Conservation (phyloP, 2,113 vertebrate genomes). For the Nerophis lumbriciformis region DNA sequence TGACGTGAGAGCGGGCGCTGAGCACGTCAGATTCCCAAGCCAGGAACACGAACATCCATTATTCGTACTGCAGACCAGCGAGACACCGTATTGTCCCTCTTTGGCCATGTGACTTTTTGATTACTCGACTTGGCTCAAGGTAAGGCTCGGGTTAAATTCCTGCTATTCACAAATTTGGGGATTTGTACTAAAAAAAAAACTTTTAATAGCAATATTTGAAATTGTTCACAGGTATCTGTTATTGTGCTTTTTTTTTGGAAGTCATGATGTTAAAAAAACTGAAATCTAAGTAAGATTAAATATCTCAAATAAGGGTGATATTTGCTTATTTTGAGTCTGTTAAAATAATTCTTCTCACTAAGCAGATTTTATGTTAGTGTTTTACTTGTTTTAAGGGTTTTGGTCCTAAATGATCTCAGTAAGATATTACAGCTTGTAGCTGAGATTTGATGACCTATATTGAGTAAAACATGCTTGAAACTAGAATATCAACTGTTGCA, state of each 20-base stretch:
- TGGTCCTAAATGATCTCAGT: too few species aligned
- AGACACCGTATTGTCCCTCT: slow-evolving; percentile 1
- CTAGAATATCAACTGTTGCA: too few species aligned
- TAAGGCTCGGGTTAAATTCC: slow-evolving; percentile 15
- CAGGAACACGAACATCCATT: slow-evolving; percentile 14
- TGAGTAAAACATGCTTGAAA: too few species aligned
- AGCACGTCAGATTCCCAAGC: slow-evolving; percentile 12
- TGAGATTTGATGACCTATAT: too few species aligned
- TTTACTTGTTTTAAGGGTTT: too few species aligned
- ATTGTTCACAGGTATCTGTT: background rate
- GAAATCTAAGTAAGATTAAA: too few species aligned
- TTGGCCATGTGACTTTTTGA: slow-evolving; percentile 42
- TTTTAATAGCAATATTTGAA: background rate
- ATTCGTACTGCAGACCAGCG: slow-evolving; percentile 2
- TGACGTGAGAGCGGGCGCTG: slow-evolving; percentile 16
- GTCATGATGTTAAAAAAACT: background rate
- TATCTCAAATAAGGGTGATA: too few species aligned
- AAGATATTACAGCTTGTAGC: too few species aligned
- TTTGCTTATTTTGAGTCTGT: too few species aligned
- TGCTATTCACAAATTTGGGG: background rate
- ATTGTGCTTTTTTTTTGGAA: background rate
- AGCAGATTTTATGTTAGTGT: too few species aligned
- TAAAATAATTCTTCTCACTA: too few species aligned
- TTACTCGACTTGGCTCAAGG: slow-evolving; percentile 14
- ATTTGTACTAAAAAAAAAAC: too few species aligned